A percentile compares a stretch with the other conserved stretches of the same genome.
Evolutionary conservation across 2,797 vertebrate genomes (phyloP).

Genomic region (Sebastes kiyomatsui): DNA sequence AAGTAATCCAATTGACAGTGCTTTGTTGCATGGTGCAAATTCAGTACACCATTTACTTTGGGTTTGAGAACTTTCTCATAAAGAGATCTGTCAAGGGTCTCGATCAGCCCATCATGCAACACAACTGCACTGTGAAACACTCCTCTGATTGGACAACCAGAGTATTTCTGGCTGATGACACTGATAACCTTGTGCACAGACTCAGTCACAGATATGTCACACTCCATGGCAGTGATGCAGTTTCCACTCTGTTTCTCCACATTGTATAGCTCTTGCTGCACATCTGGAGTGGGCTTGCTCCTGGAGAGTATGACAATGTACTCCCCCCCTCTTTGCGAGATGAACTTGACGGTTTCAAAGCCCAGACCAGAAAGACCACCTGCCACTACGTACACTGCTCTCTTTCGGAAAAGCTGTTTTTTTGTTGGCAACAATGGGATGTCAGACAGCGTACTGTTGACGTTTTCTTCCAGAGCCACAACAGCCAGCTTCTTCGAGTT

Average conservation of each 20-base stretch:
- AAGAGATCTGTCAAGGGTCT: conserved; percentile 78
- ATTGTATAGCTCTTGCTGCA: conserved; percentile 76
- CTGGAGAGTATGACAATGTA: conserved; percentile 84
- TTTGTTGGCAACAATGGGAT: conserved; percentile 73
- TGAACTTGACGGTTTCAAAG: conserved; percentile 90
- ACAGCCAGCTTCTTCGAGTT: conserved; percentile 72
- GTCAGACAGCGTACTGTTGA: conserved; percentile 54
- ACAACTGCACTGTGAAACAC: conserved; percentile 90
- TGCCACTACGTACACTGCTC: conserved; percentile 83
- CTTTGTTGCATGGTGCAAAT: conserved; percentile 85
- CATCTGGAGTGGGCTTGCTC: conserved; percentile 71
- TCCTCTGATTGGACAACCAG: conserved; percentile 81
- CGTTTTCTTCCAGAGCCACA: conserved; percentile 64
- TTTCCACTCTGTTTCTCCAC: conserved; percentile 72
- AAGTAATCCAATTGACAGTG: conserved; percentile 86
- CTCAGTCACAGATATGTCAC: conserved; percentile 76
- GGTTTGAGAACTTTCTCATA: conserved; percentile 87
- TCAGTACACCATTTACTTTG: conserved; percentile 87
- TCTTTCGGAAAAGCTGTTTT: conserved; percentile 77
- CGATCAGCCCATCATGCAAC: conserved; percentile 83
- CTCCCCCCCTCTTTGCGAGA: conserved; percentile 82
- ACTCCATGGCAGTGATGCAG: conserved; percentile 75
- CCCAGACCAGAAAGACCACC: conserved; percentile 90
- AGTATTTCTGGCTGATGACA: conserved; percentile 75
- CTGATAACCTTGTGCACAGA: conserved; percentile 76